Evolutionary conservation across 2,888 invertebrate genomes (phyloP).

Genomic region (Andrena dorsata): DNA sequence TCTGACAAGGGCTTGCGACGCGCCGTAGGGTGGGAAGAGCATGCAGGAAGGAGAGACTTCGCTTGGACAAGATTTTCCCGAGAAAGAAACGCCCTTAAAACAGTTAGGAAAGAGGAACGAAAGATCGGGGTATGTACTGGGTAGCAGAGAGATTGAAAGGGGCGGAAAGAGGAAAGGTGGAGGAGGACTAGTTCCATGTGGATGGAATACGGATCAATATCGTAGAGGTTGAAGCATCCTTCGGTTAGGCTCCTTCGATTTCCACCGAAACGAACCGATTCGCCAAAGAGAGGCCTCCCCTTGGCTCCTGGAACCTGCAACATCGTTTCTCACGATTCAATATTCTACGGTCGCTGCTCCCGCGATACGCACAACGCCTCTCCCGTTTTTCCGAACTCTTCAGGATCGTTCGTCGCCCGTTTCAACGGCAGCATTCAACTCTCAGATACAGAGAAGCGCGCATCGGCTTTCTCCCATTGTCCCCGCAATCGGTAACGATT

Average conservation of each 20-base stretch:
- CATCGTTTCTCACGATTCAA: background rate
- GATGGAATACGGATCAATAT: conserved; percentile 80
- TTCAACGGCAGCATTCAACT: conserved; percentile 1
- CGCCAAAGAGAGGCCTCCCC: background rate
- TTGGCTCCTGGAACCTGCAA: background rate
- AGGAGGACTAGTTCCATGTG: conserved; percentile 72
- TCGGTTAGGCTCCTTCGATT: conserved; percentile 73
- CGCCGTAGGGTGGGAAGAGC: conserved; percentile 12
- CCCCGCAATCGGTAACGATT: conserved; percentile 25
- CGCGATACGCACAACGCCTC: background rate
- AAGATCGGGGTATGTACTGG: conserved; percentile 23
- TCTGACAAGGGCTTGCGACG: conserved; percentile 9
- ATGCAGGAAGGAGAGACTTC: conserved; percentile 8
- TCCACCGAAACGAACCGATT: conserved; percentile 56
- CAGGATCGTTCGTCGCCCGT: conserved; percentile 12
- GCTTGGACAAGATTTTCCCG: background rate
- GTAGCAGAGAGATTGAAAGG: conserved; percentile 34
- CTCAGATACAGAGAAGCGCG: background rate
- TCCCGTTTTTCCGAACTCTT: background rate
- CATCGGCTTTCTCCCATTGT: conserved; percentile 18
- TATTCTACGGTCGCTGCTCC: background rate
- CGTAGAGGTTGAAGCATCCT: conserved; percentile 73
- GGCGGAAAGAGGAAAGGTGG: conserved; percentile 57
- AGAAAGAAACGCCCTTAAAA: too few species aligned
- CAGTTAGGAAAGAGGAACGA: conserved; percentile 11